These are phyloP conservation scores for Zaprionus vittiger DNA, from an alignment of 1,140 invertebrate genomes.

Conservation along the genomic window DNA sequence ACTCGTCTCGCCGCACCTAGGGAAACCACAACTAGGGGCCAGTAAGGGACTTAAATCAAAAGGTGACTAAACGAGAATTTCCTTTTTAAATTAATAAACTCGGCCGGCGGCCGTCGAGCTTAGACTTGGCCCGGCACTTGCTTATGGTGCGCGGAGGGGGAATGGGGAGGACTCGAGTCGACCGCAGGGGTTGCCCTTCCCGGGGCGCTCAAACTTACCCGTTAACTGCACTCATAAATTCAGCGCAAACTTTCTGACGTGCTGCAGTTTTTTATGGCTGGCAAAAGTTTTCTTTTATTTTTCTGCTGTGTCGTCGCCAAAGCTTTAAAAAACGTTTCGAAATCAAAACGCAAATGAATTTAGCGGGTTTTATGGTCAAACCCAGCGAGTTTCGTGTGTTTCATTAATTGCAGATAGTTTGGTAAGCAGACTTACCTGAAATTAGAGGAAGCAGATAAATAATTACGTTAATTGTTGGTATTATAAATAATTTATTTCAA, in stretches of 20 bases:
- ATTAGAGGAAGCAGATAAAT: slow-evolving; percentile 23
- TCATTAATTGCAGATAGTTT: slow-evolving; percentile 36
- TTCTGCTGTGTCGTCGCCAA: slow-evolving; percentile 5
- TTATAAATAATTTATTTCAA: background rate
- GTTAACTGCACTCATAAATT: slow-evolving; percentile 79
- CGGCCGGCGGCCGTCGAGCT: slow-evolving; percentile 40
- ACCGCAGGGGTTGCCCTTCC: slow-evolving; percentile 27
- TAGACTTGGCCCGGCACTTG: slow-evolving; percentile 10
- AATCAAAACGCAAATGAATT: slow-evolving; percentile 36
- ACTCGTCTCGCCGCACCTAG: background rate
- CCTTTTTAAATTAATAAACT: slow-evolving; percentile 84
- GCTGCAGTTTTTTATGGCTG: slow-evolving; percentile 56
- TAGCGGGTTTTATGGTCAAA: slow-evolving; percentile 14
- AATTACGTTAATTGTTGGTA: slow-evolving; percentile 10
- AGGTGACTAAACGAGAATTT: slow-evolving; percentile 84
- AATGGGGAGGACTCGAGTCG: background rate
- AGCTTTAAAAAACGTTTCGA: slow-evolving; percentile 23
- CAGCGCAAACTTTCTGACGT: slow-evolving; percentile 69
- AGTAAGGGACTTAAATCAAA: slow-evolving; percentile 73
- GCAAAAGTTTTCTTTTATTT: slow-evolving; percentile 20
- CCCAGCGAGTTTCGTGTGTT: slow-evolving; percentile 14
- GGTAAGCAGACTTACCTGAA: slow-evolving; percentile 30
- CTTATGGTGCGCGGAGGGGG: no score
- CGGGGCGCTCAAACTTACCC: slow-evolving; percentile 68
- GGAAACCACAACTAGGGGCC: slow-evolving; percentile 31